Evolutionary conservation across 2,113 vertebrate genomes (phyloP).

Genomic region (Zingel zingel): DNA sequence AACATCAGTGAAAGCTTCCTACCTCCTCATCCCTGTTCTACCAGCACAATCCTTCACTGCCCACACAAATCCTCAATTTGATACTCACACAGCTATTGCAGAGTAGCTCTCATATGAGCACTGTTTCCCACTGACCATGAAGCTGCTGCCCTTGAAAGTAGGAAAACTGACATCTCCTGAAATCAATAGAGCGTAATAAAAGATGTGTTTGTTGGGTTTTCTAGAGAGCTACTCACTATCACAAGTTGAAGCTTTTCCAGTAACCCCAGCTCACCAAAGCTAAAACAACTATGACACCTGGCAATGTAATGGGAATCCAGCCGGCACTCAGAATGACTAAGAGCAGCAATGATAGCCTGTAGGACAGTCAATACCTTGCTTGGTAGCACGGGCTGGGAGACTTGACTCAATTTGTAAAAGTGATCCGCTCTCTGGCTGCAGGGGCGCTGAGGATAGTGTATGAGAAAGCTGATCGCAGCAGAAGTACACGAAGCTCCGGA

Average conservation of each 20-base stretch:
- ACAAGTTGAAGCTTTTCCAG: conserved; percentile 38
- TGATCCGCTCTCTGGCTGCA: conserved; percentile 48
- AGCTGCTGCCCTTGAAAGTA: conserved; percentile 38
- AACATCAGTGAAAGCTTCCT: conserved; percentile 37
- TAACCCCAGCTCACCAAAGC: conserved; percentile 11
- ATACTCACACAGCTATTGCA: conserved; percentile 14
- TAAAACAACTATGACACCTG: conserved; percentile 47
- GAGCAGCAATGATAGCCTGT: conserved; percentile 60
- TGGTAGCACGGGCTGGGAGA: conserved; percentile 54
- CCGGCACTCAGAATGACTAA: conserved; percentile 56
- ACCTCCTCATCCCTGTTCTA: not conserved
- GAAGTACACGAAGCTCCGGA: not conserved
- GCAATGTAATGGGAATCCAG: conserved; percentile 62
- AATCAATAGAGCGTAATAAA: conserved; percentile 53
- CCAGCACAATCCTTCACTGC: conserved; percentile 18
- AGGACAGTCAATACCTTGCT: conserved; percentile 65
- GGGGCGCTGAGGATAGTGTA: conserved; percentile 26
- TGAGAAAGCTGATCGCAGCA: conserved; percentile 54
- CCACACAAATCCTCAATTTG: conserved; percentile 57
- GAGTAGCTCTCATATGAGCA: conserved; percentile 20
- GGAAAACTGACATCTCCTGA: conserved; percentile 28
- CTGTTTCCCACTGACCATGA: conserved; percentile 15
- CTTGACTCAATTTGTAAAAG: conserved; percentile 69
- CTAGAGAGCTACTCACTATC: conserved; percentile 12
- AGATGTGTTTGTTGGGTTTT: conserved; percentile 49